Evolutionary conservation across 2,888 invertebrate genomes (phyloP).

Genomic region (Synergus japonicus): DNA sequence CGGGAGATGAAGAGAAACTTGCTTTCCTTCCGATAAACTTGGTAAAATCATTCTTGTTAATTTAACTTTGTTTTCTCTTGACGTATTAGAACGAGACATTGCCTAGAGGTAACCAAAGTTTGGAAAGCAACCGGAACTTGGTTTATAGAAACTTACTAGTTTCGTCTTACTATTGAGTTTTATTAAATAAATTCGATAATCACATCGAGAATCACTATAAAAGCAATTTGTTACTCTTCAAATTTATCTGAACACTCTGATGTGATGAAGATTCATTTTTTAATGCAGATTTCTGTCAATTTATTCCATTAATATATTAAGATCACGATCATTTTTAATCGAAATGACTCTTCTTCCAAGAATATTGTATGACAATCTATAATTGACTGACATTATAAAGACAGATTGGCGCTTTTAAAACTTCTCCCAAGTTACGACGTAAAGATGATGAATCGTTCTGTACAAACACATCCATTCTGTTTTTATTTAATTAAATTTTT

Average conservation of each 20-base stretch:
- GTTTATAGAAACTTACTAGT: neutral
- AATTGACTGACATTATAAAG: neutral
- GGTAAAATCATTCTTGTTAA: neutral
- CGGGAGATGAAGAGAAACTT: neutral
- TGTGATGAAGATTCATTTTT: too few relatives aligned
- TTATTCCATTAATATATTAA: too few relatives aligned
- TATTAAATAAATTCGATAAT: neutral
- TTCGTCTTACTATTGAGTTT: neutral
- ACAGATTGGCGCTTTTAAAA: neutral
- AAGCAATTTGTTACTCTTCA: neutral
- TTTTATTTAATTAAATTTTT: neutral
- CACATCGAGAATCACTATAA: neutral
- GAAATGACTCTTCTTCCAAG: neutral
- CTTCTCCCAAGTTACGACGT: neutral
- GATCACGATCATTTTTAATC: too few relatives aligned
- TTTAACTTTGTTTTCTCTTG: neutral
- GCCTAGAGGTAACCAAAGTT: neutral
- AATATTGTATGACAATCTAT: neutral
- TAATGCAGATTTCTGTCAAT: too few relatives aligned
- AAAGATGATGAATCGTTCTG: neutral
- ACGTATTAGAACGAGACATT: neutral
- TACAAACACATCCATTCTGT: neutral
- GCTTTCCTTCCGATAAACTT: neutral
- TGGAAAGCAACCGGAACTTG: neutral
- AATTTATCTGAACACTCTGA: neutral